Conservation (phyloP, 2,888 invertebrate species). For the Sphaerophoria taeniata region DNA sequence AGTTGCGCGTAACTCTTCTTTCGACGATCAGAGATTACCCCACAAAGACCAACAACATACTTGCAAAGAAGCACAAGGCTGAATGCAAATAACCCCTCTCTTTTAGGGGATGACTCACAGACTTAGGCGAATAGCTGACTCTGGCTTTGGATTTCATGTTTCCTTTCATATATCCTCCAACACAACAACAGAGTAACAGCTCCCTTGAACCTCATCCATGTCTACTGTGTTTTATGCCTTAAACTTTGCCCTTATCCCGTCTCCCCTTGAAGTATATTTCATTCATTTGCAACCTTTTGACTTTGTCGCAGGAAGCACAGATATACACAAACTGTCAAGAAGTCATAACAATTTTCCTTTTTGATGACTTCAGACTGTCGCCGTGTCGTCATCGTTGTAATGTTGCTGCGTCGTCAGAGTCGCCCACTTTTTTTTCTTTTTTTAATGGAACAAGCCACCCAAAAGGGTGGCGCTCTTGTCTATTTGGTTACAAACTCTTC, state of each 20-base stretch:
- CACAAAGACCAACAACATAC: not conserved
- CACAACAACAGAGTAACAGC: not conserved
- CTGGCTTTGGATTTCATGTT: slow-evolving; percentile 24
- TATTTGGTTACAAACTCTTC: not conserved
- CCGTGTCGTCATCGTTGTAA: slow-evolving; percentile 55
- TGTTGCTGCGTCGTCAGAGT: slow-evolving; percentile 25
- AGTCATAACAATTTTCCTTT: slow-evolving; percentile 76
- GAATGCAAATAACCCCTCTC: slow-evolving; percentile 1
- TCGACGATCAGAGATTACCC: slow-evolving; percentile 47
- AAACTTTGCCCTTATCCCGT: slow-evolving; percentile 2
- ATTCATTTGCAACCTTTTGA: slow-evolving; percentile 73
- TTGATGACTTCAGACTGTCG: slow-evolving; percentile 68
- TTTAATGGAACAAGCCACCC: too few species aligned
- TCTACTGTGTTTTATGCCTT: slow-evolving; percentile 22
- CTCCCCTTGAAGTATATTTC: slow-evolving; percentile 58
- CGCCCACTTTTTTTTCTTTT: not conserved
- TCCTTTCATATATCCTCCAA: slow-evolving; percentile 24
- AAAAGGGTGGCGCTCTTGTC: slow-evolving; percentile 35
- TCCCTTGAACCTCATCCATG: slow-evolving; percentile 40
- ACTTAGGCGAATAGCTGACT: not conserved
- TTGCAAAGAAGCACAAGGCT: not conserved
- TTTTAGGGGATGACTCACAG: slow-evolving; percentile 35
- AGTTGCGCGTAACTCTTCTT: slow-evolving; percentile 58
- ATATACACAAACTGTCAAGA: slow-evolving; percentile 75
- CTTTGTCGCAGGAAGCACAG: slow-evolving; percentile 66